phyloP scores from a whole-genome alignment of 2,888 invertebrate genomes.

The Adineta ricciae region DNA sequence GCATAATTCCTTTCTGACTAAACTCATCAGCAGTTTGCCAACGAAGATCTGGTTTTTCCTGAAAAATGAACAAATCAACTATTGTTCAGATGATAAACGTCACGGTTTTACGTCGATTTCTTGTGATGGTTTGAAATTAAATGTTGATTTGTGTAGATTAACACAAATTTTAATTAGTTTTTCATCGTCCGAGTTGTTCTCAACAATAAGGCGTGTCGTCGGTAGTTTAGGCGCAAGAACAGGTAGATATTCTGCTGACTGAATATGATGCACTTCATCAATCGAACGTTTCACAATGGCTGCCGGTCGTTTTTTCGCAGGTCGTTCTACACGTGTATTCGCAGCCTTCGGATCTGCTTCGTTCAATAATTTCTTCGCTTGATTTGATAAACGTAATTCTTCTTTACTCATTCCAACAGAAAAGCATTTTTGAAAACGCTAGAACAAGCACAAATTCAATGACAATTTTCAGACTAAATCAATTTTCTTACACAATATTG shows the following conservation, averaged over 20 bases:
- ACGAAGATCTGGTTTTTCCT: neutral
- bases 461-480: too few relatives aligned
- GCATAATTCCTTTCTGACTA: conserved; percentile 19
- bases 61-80: neutral
- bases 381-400: conserved; percentile 34
- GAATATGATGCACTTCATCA: neutral
- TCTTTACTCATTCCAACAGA: conserved; percentile 49
- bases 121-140: neutral
- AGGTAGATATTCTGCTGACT: neutral
- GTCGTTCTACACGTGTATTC: neutral
- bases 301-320: neutral
- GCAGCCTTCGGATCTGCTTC: conserved; percentile 10
- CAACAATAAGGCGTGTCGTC: neutral
- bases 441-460: too few relatives aligned
- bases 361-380: conserved; percentile 25
- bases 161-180: conserved; percentile 1
- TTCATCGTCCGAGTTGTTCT: neutral
- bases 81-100: neutral
- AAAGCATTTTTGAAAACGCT: conserved; percentile 47
- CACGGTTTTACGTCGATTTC: neutral
- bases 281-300: neutral
- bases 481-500: conserved; percentile 41
- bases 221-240: neutral
- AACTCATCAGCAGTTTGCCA: conserved; percentile 30
- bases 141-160: neutral